Base-by-base conservation (phyloP, 1,140 invertebrate species). In the Anastatus disparis region DNA sequence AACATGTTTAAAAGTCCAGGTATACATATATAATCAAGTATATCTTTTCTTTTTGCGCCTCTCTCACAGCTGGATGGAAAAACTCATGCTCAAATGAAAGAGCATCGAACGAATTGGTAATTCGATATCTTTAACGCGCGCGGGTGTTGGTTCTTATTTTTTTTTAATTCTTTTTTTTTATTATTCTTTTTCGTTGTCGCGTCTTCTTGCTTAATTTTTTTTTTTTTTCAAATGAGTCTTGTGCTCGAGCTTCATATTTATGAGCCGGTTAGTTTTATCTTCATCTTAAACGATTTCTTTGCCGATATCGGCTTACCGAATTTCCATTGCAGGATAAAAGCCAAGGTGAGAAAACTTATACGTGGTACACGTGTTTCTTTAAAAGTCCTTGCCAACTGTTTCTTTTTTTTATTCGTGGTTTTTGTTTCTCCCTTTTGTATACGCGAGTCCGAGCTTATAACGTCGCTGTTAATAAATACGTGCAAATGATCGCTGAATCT, bases 211-310 rank as follows among this genome's bases (percentile, higher is more conserved):
- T n/a, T n/a, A n/a, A n/a, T n/a, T n/a, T 24, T 15, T 13, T 1
- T 42, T 65, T 40, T 42, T 64, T 64, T 40, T 53, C 58, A 40
- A n/a, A n/a, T 27, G 38, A 48, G 15, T 13, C 38, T 46, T 2
- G 38, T 53, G 63, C 63, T 64, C 62, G 59, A 58, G 68, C 58
- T 40, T 38, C 22, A 64, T 70, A 70, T 70, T 70, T 70, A 70
- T 48, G 61, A 17, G 58, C 15, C 31, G 66, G 35, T 20, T 3
- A 15, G 55, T 35, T 58, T 70, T 70, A 70, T 70, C 68, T 70
- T 48, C 68, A 70, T 70, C 68, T 70, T 63, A 70, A 70, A 70
- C 48, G 67, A 70, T 70, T 70, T 52, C 55, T 46, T 62, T 56
- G 17, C 13, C 17, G 44, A 64, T 70, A 70, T 70, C 67, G 67